phyloP scores from a whole-genome alignment of 92 coral and sea anemone genomes.

The Blastomussa wellsi region DNA sequence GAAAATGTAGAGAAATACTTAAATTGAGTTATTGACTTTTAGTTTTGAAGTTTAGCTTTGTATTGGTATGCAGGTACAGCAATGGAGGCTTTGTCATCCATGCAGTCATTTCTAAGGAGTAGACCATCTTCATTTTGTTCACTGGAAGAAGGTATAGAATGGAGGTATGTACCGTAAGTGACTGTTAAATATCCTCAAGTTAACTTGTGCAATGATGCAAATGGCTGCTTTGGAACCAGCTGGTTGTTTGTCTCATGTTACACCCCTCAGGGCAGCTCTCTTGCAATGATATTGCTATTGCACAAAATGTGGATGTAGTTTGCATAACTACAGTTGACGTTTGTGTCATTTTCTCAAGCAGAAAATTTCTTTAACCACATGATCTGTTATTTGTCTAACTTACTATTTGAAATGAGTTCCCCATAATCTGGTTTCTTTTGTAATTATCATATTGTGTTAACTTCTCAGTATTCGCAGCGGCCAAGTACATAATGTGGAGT shows the following conservation, averaged over 20 bases:
- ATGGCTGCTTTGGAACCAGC: not conserved
- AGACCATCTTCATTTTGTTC: constrained; percentile 84
- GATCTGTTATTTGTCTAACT: too few species aligned
- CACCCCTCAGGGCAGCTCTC: not conserved
- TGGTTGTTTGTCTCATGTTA: not conserved
- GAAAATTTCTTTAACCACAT: too few species aligned
- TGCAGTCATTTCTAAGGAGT: constrained; percentile 93
- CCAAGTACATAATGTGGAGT: constrained; percentile 88
- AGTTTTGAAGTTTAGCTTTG: not conserved
- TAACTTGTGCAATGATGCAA: not conserved
- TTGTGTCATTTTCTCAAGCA: too few species aligned
- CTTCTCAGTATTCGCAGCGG: constrained; percentile 90
- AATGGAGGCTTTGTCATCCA: constrained; percentile 88
- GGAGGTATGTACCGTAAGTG: constrained; percentile 85
- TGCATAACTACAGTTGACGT: not conserved
- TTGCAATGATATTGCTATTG: not conserved
- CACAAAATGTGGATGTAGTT: not conserved
- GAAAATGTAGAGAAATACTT: too few species aligned
- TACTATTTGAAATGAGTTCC: not conserved
- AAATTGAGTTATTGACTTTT: not conserved
- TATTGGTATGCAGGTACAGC: constrained; percentile 75
- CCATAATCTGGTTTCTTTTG: not conserved
- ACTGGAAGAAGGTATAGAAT: constrained; percentile 91
- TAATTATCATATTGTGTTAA: not conserved
- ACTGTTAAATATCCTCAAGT: too few species aligned